Conservation (phyloP, 2,113 vertebrate species). For the Podilymbus podiceps region DNA sequence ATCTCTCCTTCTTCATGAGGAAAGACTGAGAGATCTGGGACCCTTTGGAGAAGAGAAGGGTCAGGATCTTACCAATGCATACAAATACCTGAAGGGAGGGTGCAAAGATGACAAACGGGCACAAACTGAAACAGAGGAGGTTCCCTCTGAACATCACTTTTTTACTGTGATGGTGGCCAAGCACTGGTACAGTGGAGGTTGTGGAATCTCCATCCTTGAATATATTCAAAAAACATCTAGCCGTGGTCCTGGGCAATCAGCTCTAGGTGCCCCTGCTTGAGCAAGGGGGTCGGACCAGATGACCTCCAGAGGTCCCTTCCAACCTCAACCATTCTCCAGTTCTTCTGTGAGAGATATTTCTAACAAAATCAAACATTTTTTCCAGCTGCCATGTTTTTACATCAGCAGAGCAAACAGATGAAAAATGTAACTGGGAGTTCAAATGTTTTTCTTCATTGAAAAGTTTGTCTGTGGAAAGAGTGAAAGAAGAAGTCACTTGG, state of each 20-base stretch:
- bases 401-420: not conserved
- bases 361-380: not conserved
- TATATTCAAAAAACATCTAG: not conserved
- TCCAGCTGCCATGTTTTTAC: not conserved
- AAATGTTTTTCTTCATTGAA: not conserved
- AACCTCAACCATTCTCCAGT: not conserved
- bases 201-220: not conserved
- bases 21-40: not conserved
- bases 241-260: rapidly evolving
- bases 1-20: not conserved
- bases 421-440: not conserved
- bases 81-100: not conserved
- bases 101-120: not conserved
- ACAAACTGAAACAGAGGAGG: not conserved
- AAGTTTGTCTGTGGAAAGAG: not conserved
- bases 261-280: not conserved
- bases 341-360: not conserved
- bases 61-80: not conserved
- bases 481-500: not conserved
- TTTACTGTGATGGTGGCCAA: not conserved
- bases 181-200: not conserved
- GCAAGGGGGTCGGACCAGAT: not conserved
- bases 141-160: not conserved
- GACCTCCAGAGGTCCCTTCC: not conserved
- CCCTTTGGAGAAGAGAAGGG: not conserved